Evolutionary conservation across 2,113 vertebrate species (phyloP).

Genomic region (Elaphurus davidianus): DNA sequence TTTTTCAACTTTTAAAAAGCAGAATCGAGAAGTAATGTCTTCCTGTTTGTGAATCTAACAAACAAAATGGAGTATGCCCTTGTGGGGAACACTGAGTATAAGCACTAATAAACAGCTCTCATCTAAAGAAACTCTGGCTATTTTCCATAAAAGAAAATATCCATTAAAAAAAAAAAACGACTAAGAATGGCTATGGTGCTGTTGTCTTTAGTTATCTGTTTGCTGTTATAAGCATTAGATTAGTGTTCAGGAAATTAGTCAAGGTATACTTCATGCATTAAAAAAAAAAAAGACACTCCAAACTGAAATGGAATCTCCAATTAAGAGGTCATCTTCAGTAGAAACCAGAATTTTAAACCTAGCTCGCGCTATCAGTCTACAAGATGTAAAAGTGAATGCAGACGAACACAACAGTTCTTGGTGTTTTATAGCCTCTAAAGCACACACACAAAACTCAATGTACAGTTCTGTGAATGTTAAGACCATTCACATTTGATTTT

Average conservation of each 20-base stretch:
- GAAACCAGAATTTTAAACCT: not conserved
- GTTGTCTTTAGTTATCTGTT: not conserved
- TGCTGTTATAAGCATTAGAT: not conserved
- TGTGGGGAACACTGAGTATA: not conserved
- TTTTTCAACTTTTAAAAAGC: not conserved
- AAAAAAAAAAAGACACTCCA: not conserved
- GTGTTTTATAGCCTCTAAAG: not conserved
- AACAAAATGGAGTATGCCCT: constrained; percentile 43
- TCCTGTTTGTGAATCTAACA: constrained; percentile 45
- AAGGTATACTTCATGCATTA: not conserved
- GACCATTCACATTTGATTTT: not conserved
- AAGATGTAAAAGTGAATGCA: constrained; percentile 31
- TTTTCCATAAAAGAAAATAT: not conserved
- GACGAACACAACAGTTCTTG: not conserved
- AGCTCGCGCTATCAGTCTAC: not conserved
- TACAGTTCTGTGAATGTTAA: not conserved
- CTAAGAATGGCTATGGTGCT: not conserved
- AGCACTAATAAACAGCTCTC: not conserved
- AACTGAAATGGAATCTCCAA: constrained; percentile 42
- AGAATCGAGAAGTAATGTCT: constrained; percentile 12
- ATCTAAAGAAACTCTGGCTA: not conserved
- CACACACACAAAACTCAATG: not conserved
- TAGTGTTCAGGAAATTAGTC: not conserved
- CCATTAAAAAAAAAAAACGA: not conserved
- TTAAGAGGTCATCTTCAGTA: constrained; percentile 1